phyloP scores from a whole-genome alignment of 2,113 vertebrate species.

The Ammodytes dubius region DNA sequence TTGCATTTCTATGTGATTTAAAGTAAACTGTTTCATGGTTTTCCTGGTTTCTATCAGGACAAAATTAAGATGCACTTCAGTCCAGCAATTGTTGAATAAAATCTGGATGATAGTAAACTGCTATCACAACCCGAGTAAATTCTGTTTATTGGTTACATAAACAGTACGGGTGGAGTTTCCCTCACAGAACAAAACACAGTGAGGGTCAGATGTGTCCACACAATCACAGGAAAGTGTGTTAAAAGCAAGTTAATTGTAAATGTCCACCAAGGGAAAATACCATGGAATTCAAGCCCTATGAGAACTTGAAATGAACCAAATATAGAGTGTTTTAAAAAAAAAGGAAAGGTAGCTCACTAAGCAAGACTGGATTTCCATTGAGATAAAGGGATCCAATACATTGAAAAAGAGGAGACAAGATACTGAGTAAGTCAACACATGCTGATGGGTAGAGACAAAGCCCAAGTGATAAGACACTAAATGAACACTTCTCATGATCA shows the following conservation, averaged over 20 bases:
- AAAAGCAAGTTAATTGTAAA: slow-evolving; percentile 42
- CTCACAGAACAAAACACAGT: slow-evolving; percentile 54
- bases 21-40: too few relatives aligned
- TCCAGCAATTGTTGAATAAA: too few relatives aligned
- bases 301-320: background rate
- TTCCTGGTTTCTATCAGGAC: too few relatives aligned
- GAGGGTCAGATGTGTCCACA: slow-evolving; percentile 27
- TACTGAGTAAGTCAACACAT: background rate
- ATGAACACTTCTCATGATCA: background rate
- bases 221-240: slow-evolving; percentile 72
- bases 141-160: too few relatives aligned
- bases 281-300: background rate
- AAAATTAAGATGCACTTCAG: too few relatives aligned
- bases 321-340: background rate
- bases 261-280: slow-evolving; percentile 1
- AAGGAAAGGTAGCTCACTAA: background rate
- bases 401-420: background rate
- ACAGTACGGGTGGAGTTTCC: slow-evolving; percentile 68
- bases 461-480: slow-evolving; percentile 11
- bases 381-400: background rate
- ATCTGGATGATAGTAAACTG: too few relatives aligned
- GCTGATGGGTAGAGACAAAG: background rate
- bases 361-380: background rate
- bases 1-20: too few relatives aligned
- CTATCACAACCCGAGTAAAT: too few relatives aligned